Percentiles rank a stretch among this genome's conserved stretches.
Conservation (phyloP, 92 coral and sea anemone genomes). For the Epizoanthus ramosus region DNA sequence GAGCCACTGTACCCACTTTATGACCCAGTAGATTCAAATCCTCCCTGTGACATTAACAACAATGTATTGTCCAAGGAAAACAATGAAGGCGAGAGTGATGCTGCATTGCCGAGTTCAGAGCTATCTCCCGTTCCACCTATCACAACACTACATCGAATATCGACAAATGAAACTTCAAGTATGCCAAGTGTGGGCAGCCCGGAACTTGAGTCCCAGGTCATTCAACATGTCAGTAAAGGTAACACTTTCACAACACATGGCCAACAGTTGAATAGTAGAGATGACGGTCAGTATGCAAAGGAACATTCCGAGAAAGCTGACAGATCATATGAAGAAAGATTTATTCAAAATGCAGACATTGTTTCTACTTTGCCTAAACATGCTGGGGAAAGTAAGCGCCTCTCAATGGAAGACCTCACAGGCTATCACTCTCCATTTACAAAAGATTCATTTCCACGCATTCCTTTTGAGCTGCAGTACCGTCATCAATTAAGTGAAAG, state of each 20-base stretch:
- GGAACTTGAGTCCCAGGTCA: not conserved
- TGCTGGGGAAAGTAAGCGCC: conserved; percentile 8
- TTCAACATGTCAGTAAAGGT: not conserved
- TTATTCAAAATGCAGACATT: not conserved
- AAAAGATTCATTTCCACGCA: conserved; percentile 11
- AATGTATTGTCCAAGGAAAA: not conserved
- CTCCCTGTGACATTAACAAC: conserved; percentile 29
- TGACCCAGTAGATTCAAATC: conserved; percentile 2
- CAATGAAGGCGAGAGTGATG: not conserved
- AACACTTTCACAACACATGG: not conserved
- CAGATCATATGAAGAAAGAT: not conserved
- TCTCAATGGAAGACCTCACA: conserved; percentile 31
- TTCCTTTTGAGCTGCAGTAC: not conserved
- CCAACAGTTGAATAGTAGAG: not conserved
- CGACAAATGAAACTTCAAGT: not conserved
- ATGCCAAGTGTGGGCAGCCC: not conserved
- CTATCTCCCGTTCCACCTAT: not conserved
- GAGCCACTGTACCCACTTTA: conserved; percentile 30
- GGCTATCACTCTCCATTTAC: conserved; percentile 22
- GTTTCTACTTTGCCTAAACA: not conserved
- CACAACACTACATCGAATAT: not conserved
- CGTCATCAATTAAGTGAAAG: conserved; percentile 11
- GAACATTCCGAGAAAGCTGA: not conserved
- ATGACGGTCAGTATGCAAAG: not conserved
- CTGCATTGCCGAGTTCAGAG: not conserved